These are phyloP conservation scores for Probosciger aterrimus DNA, from an alignment of 2,113 vertebrate species.

Conservation along the genomic window DNA sequence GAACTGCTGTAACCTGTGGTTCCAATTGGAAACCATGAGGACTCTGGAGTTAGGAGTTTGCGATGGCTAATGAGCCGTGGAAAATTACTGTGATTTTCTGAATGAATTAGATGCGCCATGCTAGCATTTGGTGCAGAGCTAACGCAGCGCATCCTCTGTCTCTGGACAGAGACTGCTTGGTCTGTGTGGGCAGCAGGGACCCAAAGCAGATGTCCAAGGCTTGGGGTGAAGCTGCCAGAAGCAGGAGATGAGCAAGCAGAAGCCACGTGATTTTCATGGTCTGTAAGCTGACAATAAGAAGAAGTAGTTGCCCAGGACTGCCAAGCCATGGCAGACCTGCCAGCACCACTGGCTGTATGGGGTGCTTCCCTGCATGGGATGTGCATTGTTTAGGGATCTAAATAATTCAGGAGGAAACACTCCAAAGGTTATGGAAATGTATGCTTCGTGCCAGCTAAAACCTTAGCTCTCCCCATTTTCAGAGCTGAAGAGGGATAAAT, in stretches of 20 bases:
- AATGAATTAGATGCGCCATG: rapidly evolving
- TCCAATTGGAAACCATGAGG: not conserved
- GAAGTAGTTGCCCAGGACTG: rapidly evolving
- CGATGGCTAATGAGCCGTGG: rapidly evolving
- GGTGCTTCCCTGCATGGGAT: not conserved
- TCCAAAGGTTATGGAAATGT: rapidly evolving
- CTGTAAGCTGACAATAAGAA: not conserved
- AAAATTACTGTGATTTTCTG: not conserved
- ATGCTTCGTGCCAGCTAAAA: not conserved
- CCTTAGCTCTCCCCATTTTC: not conserved
- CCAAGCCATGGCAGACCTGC: not conserved
- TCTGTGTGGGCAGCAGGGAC: not conserved
- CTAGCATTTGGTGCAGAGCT: too few species aligned
- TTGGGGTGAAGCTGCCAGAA: not conserved
- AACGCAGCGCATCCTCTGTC: not conserved
- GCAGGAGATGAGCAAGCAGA: not conserved
- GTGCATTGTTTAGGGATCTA: rapidly evolving
- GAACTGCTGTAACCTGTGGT: not conserved
- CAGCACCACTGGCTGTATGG: rapidly evolving
- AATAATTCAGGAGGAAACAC: not conserved
- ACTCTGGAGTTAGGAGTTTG: not conserved
- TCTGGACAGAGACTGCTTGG: not conserved
- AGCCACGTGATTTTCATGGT: rapidly evolving
- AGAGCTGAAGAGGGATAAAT: not conserved
- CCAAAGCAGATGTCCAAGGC: not conserved